Evolutionary conservation across 2,888 invertebrate species (phyloP), one percentile per base, ranked within the genome.

Genomic region (Gymnoscelis rufifasciata): DNA sequence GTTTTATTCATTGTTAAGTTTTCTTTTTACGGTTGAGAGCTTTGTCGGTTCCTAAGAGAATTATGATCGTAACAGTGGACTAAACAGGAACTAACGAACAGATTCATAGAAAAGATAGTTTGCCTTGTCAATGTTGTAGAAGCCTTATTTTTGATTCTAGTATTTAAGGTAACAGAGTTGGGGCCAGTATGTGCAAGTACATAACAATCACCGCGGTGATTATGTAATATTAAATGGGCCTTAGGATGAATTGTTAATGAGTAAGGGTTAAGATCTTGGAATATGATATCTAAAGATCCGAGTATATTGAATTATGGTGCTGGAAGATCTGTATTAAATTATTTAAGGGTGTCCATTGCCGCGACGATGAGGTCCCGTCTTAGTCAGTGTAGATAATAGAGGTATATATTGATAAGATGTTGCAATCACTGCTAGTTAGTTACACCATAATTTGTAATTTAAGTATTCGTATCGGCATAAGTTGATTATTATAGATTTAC

Each of bases 261-360:
- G 58, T 50, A 45, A 57, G 54, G 55, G 4, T 47, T 46, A 45
- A 57, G 60, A 66, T 61, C 60, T 62, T 62, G 59, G 44, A 56
- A 48, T 59, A 55, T 62, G 70, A 67, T 59, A 62, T 60, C 51
- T 39, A 68, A 61, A 59, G 60, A 64, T 68, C 69, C 66, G 35
- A 43, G 60, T 66, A 66, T 64, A 69, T 61, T 66, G 61, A 60
- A 67, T 62, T 66, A 69, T 82, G 86, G 86, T 86, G 86, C 86
- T 86, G 80, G 77, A 78, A 83, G 86, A 86, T 86, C 86, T 86
- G 83, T 78, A 64, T 71, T 66, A 63, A 64, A 64, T 71, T 75
- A 71, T 68, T 71, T 67, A 74, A 68, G 68, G 68, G 58, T 57
- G 59, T 62, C 62, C 62, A 61, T 67, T 66, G 67, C 59, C 64